phyloP scores from a whole-genome alignment of 2,888 invertebrate species.

The Drosophila leonis region DNA sequence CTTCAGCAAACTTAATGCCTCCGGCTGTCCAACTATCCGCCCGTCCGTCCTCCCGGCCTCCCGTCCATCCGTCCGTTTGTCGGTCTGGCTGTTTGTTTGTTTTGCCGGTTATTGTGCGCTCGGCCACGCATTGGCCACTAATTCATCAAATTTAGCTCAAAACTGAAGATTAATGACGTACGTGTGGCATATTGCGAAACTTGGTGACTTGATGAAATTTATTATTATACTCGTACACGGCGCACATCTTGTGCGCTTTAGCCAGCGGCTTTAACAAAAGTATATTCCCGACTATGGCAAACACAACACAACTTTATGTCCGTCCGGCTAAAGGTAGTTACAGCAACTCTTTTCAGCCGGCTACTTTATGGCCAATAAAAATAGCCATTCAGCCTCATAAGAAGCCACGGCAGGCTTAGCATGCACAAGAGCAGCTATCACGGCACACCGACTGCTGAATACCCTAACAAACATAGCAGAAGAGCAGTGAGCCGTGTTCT shows the following conservation, averaged over 20 bases:
- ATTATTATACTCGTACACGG: slow-evolving; percentile 55
- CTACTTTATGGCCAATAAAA: slow-evolving; percentile 55
- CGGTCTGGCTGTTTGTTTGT: slow-evolving; percentile 39
- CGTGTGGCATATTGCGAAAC: slow-evolving; percentile 79
- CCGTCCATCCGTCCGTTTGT: slow-evolving; percentile 21
- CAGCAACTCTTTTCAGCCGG: slow-evolving; percentile 63
- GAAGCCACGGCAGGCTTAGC: slow-evolving; percentile 17
- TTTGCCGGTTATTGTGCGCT: slow-evolving; percentile 54
- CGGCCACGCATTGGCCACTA: slow-evolving; percentile 73
- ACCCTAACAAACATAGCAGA: background rate
- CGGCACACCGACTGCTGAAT: background rate
- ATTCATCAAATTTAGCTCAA: slow-evolving; percentile 80
- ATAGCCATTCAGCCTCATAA: slow-evolving; percentile 39
- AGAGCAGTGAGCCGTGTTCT: too few relatives aligned
- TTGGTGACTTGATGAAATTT: slow-evolving; percentile 80
- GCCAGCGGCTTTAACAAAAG: slow-evolving; percentile 42
- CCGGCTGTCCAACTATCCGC: slow-evolving; percentile 42
- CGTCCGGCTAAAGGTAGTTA: slow-evolving; percentile 42
- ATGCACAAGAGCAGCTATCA: background rate
- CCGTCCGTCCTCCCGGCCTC: slow-evolving; percentile 26
- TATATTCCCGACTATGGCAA: background rate
- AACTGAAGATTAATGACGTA: slow-evolving; percentile 79
- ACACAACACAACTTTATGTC: slow-evolving; percentile 48
- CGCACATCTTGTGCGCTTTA: slow-evolving; percentile 28
- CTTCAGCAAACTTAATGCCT: slow-evolving; percentile 66